Conservation (phyloP, 2,888 invertebrate species). For the Octonoba sinensis region DNA sequence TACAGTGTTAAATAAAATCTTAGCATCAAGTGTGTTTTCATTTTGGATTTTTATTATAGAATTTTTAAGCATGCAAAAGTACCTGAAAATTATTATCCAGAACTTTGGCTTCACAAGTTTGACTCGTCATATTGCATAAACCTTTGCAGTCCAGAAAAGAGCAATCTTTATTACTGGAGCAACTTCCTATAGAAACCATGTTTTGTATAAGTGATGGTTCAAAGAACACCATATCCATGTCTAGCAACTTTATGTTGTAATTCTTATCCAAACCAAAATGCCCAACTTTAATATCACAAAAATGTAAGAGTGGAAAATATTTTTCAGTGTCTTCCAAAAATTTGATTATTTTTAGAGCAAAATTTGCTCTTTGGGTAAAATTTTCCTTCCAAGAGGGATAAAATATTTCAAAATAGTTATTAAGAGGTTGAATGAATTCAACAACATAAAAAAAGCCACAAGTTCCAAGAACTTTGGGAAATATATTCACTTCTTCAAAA, state of each 20-base stretch:
- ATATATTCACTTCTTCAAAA: conserved; percentile 76
- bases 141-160: conserved; percentile 79
- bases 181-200: conserved; percentile 69
- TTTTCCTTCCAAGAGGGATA: conserved; percentile 60
- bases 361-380: conserved; percentile 67
- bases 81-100: conserved; percentile 80
- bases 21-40: too few species aligned
- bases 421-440: conserved; percentile 77
- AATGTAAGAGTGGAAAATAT: conserved; percentile 76
- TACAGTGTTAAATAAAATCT: too few species aligned
- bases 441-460: conserved; percentile 80
- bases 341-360: conserved; percentile 75
- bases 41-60: too few species aligned
- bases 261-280: conserved; percentile 77
- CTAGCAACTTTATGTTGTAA: conserved; percentile 74
- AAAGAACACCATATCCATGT: conserved; percentile 78
- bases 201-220: conserved; percentile 70
- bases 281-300: conserved; percentile 80
- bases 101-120: conserved; percentile 75
- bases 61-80: background rate
- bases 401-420: conserved; percentile 66
- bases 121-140: conserved; percentile 74
- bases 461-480: conserved; percentile 78
- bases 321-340: conserved; percentile 76
- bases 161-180: conserved; percentile 78